Evolutionary conservation across 1,140 invertebrate species (phyloP), one percentile per base, ranked within the genome.

Genomic region (Cydia splendana): DNA sequence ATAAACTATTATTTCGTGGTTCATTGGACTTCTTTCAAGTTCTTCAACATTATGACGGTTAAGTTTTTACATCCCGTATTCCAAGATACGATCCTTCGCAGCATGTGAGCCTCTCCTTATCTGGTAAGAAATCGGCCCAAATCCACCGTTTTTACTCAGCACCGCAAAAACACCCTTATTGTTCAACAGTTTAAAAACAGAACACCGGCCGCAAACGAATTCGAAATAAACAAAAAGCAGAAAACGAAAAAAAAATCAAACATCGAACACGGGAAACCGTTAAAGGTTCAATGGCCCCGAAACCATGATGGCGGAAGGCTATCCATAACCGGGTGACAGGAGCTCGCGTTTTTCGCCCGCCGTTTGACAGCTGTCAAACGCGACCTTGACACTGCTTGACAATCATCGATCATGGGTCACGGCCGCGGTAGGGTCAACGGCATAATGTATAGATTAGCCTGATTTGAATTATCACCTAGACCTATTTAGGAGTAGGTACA

Each of bases 301-400:
- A 82, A 85, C 79, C 80, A 86, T 81, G 78, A 88, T 87, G 84
- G 86, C 82, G 86, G 85, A 85, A 85, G 83, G 87, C 89, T 85
- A 91, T 91, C 88, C 87, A 90, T 91, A 89, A 91, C 84, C 79
- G 71, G 82, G 69, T 88, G 89, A 91, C 89, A 88, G 74, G 74
- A 51, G 87, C 86, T 81, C 82, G 83, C 87, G 85, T 89, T 90
- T 88, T 89, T 89, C 88, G 88, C 82, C 84, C 80, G 79, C 62
- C 80, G 79, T 79, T 81, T 88, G 88, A 89, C 87, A 88, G 88
- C 86, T 91, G 89, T 90, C 89, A 91, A 87, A 88, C 83, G 79
- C 86, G 89, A 87, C 88, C 87, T 90, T 91, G 89, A 90, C 89
- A 89, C 82, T 87, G 87, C 77, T 74, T 87, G 84, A 86, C 85